Evolutionary conservation across 2,888 invertebrate species (phyloP), one percentile per base, ranked within the genome.

Genomic region (Polydrusus pterygomalis): DNA sequence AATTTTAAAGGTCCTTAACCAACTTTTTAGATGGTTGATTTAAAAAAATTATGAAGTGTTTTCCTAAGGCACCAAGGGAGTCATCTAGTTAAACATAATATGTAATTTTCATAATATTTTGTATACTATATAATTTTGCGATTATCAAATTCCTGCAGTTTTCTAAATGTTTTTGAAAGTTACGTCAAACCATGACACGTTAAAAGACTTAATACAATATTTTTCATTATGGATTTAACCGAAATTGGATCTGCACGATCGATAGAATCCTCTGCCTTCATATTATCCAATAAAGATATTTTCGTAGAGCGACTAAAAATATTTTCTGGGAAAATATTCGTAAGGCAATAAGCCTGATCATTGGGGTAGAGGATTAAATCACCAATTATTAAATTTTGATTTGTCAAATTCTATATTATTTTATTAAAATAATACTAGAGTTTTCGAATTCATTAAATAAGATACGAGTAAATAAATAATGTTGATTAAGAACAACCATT

Each of bases 281-380:
- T 34, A 56, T 56, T 34, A 56, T 56, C 56, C 34, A 56, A 56
- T 56, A 56, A 56, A 56, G 56, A 56, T 56, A 56, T 56, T 56
- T 30, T 56, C 34, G n/a, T 34, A 13, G 34, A 56, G 56, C 56
- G 56, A 34, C 56, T 30, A 15, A 56, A 56, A 56, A 56, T 34
- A 56, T 56, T 56, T 56, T 56, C 56, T 34, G 9, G 15, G 11
- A 56, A 56, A 56, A 56, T 34, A 34, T 56, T 56, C 56, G 56
- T n/a, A 56, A 30, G 30, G 15, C 56, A 34, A 15, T n/a, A 56
- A 56, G 34, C 34, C 56, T 56, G 56, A 56, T 56, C 34, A 56
- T 56, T 56, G 34, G 15, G n/a, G 6, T n/a, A 34, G 34, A 15
- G 34, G 15, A 34, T 34, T 51, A 51, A 51, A 51, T 51, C 51